Evolutionary conservation across 2,888 invertebrate genomes (phyloP).

Genomic region (Aphidoletes aphidimyza): DNA sequence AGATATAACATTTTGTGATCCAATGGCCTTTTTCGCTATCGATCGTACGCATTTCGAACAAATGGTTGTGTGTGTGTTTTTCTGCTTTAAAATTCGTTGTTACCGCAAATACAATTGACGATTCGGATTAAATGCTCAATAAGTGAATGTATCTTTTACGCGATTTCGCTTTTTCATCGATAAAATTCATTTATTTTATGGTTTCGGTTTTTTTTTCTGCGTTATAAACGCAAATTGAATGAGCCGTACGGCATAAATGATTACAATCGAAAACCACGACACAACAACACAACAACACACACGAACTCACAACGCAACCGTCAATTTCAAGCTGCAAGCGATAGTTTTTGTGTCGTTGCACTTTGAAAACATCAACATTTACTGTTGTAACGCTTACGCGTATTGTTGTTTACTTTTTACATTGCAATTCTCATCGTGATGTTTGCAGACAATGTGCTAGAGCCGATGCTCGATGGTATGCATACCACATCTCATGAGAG

Average conservation of each 20-base stretch:
- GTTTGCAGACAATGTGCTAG: no score
- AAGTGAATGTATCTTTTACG: not conserved
- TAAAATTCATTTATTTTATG: slow-evolving; percentile 7
- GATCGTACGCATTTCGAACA: not conserved
- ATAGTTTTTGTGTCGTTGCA: slow-evolving; percentile 45
- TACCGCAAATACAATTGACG: no score
- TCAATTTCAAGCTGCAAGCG: not conserved
- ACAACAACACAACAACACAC: no score
- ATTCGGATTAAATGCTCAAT: no score
- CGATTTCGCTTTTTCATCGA: slow-evolving; percentile 1
- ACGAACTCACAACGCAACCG: no score
- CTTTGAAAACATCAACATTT: not conserved
- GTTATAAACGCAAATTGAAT: not conserved
- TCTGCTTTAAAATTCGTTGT: no score
- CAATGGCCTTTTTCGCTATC: not conserved
- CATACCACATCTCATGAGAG: no score
- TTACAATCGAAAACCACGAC: slow-evolving; percentile 42
- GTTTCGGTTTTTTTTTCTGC: not conserved
- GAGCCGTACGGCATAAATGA: not conserved
- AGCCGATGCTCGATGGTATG: no score
- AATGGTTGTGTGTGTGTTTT: no score
- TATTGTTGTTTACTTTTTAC: no score
- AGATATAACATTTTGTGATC: not conserved
- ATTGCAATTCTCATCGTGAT: slow-evolving; percentile 2
- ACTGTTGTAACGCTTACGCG: not conserved